phyloP scores from a whole-genome alignment of 2,113 vertebrate species.

The Leucopsar rothschildi region DNA sequence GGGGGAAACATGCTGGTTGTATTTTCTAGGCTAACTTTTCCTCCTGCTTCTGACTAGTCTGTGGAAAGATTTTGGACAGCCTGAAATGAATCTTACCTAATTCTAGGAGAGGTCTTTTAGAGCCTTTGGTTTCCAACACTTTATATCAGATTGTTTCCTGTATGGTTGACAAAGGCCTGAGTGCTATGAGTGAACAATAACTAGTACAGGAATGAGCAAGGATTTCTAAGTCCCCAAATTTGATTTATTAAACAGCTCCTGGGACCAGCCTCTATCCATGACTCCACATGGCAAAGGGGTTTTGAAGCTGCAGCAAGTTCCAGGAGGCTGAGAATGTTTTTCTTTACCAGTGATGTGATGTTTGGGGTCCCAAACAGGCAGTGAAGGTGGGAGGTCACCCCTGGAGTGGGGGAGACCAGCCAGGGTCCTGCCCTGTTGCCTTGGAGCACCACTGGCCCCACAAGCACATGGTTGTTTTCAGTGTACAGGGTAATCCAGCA shows the following conservation, averaged over 20 bases:
- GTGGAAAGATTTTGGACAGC: not conserved
- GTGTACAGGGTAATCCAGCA: not conserved
- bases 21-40: not conserved
- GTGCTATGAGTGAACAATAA: not conserved
- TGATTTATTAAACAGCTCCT: not conserved
- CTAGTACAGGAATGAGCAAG: not conserved
- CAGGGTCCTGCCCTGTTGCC: not conserved
- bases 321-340: not conserved
- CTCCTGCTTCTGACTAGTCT: not conserved
- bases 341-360: not conserved
- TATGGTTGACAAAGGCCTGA: not conserved
- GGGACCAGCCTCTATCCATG: not conserved
- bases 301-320: not conserved
- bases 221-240: not conserved
- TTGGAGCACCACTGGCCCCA: not conserved
- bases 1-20: not conserved
- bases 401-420: not conserved
- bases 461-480: accelerated
- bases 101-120: not conserved
- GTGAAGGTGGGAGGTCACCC: accelerated
- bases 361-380: not conserved
- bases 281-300: not conserved
- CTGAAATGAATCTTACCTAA: not conserved
- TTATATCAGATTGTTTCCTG: not conserved
- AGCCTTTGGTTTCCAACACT: not conserved